phyloP scores from a whole-genome alignment of 2,888 invertebrate species.

The Nomada fabriciana region DNA sequence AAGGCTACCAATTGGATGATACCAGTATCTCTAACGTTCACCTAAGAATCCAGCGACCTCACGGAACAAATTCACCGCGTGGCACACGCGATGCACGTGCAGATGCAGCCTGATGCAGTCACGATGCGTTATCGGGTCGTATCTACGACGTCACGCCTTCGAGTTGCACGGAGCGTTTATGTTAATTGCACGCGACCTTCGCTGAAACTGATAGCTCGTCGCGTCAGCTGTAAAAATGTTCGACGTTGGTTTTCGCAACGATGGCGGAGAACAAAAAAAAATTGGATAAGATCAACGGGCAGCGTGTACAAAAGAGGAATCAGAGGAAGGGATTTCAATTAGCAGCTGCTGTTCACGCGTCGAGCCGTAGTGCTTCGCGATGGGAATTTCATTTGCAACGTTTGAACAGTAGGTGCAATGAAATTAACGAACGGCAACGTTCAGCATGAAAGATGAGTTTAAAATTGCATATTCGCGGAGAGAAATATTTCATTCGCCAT shows the following conservation, averaged over 20 bases:
- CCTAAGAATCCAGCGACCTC: slow-evolving; percentile 60
- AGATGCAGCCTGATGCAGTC: slow-evolving; percentile 55
- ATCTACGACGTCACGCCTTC: slow-evolving; percentile 60
- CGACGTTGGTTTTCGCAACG: slow-evolving; percentile 20
- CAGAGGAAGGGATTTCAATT: slow-evolving; percentile 23
- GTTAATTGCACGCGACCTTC: slow-evolving; percentile 57
- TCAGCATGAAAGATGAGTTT: not conserved
- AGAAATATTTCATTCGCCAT: not conserved
- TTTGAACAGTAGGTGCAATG: not conserved
- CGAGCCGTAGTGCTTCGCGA: no score
- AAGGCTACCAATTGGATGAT: slow-evolving; percentile 66
- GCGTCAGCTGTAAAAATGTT: slow-evolving; percentile 22
- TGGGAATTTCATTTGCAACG: not conserved
- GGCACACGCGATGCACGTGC: slow-evolving; percentile 55
- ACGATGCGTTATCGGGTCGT: slow-evolving; percentile 49
- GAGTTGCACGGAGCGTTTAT: slow-evolving; percentile 55
- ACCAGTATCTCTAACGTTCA: slow-evolving; percentile 51
- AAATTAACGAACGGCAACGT: not conserved
- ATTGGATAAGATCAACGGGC: slow-evolving; percentile 21
- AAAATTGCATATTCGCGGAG: not conserved
- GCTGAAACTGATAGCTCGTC: slow-evolving; percentile 40
- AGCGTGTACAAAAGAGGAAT: slow-evolving; percentile 15
- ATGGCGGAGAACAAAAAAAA: not conserved
- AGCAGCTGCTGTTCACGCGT: not conserved
- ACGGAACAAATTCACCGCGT: slow-evolving; percentile 55